phyloP scores from a whole-genome alignment of 2,797 vertebrate species.

The Anniella stebbinsi region DNA sequence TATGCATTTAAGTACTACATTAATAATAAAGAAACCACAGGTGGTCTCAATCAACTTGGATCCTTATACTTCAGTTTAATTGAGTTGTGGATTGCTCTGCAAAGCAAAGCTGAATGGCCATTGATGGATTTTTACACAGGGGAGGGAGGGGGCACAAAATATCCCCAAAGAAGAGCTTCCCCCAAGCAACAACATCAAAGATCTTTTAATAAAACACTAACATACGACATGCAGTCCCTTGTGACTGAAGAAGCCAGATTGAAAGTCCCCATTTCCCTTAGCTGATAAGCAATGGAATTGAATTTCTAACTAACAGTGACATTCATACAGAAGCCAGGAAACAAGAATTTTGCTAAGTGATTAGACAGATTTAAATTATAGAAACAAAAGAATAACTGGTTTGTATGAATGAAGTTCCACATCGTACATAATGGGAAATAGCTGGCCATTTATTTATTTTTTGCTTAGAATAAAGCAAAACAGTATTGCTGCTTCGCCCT shows the following conservation, averaged over 20 bases:
- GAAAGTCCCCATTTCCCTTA: conserved; percentile 51
- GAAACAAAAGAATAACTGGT: background rate
- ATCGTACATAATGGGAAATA: conserved; percentile 9
- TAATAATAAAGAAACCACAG: background rate
- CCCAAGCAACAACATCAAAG: conserved; percentile 50
- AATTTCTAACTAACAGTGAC: conserved; percentile 47
- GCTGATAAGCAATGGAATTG: conserved; percentile 51
- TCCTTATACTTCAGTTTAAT: conserved; percentile 24
- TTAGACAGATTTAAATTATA: conserved; percentile 34
- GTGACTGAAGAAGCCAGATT: conserved; percentile 52
- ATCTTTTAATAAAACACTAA: conserved; percentile 55
- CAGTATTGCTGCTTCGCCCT: background rate
- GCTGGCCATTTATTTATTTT: background rate
- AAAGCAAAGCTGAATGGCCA: conserved; percentile 21
- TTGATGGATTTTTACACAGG: conserved; percentile 36
- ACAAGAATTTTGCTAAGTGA: conserved; percentile 45
- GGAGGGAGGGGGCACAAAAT: background rate
- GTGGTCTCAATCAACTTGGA: background rate
- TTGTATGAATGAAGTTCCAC: conserved; percentile 4
- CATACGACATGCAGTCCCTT: conserved; percentile 26
- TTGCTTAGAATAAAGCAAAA: background rate
- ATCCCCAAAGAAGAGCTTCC: conserved; percentile 41
- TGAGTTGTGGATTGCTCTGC: background rate
- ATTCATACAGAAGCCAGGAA: conserved; percentile 38
- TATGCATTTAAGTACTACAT: background rate